These are phyloP conservation scores for Chironomus tentans DNA, from an alignment of 2,888 invertebrate species.

Conservation along the genomic window DNA sequence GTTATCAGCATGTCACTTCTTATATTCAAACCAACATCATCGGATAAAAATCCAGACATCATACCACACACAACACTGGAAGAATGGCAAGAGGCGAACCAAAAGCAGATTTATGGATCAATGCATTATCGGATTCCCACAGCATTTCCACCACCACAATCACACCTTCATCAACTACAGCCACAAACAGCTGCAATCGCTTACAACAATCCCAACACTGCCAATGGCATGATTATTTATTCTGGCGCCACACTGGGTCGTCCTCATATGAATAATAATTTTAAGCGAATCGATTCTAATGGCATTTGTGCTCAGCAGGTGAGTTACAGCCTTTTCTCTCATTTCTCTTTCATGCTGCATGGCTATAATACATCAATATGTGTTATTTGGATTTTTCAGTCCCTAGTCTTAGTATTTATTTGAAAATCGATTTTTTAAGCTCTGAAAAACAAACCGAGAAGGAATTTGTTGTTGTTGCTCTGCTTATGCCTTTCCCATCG, in stretches of 20 bases:
- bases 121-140: slow-evolving; percentile 24
- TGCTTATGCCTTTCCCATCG: background rate
- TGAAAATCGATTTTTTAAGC: background rate
- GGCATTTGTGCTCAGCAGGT: slow-evolving; percentile 22
- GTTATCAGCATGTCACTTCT: no score
- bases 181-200: background rate
- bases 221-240: slow-evolving; percentile 20
- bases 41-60: slow-evolving; percentile 43
- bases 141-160: background rate
- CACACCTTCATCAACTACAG: background rate
- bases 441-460: no score
- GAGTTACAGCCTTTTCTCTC: background rate
- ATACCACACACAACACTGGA: slow-evolving; percentile 36
- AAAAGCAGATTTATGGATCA: slow-evolving; percentile 15
- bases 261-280: slow-evolving; percentile 24
- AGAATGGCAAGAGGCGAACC: slow-evolving; percentile 21
- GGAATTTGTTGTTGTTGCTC: no score
- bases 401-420: background rate
- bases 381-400: no score
- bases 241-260: slow-evolving; percentile 22
- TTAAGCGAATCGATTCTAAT: slow-evolving; percentile 23
- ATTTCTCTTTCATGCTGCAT: no score
- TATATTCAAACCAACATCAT: slow-evolving; percentile 29
- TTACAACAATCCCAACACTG: slow-evolving; percentile 13
- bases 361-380: no score